phyloP scores from a whole-genome alignment of 2,888 invertebrate genomes.

The Hydropsyche betteni region DNA sequence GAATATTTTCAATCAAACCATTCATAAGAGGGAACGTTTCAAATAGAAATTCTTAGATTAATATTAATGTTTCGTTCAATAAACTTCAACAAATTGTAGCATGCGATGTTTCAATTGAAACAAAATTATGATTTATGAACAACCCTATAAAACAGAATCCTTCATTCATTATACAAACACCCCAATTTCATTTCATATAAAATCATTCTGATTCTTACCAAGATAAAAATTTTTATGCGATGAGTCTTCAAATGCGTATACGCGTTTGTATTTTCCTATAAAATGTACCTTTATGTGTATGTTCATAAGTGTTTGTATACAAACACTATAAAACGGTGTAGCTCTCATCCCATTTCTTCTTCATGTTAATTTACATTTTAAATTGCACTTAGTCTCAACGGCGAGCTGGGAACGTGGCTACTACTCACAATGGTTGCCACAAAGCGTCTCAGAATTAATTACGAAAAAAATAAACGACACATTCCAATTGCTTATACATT shows the following conservation, averaged over 20 bases:
- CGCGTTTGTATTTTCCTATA: constrained; percentile 8
- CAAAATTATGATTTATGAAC: too few species aligned
- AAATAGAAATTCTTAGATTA: too few species aligned
- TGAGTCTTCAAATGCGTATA: not conserved
- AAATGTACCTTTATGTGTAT: constrained; percentile 13
- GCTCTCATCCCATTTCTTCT: constrained; percentile 59
- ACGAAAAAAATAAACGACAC: not conserved
- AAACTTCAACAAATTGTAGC: too few species aligned
- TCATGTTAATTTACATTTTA: constrained; percentile 70
- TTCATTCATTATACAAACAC: too few species aligned
- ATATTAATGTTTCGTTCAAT: too few species aligned
- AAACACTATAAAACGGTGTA: constrained; percentile 39
- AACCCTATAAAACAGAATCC: too few species aligned
- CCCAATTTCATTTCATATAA: too few species aligned
- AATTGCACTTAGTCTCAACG: constrained; percentile 63
- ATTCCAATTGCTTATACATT: not conserved
- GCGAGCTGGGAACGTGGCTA: constrained; percentile 42
- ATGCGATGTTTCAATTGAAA: too few species aligned
- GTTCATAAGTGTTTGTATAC: constrained; percentile 25
- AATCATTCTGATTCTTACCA: too few species aligned
- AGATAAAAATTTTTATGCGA: too few species aligned
- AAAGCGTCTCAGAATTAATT: constrained; percentile 15
- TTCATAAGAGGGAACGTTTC: too few species aligned
- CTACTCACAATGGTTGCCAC: constrained; percentile 41
- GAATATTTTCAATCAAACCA: not conserved